These are phyloP conservation scores for Melikaiella ostensackeni DNA, from an alignment of 2,888 invertebrate genomes.

Conservation along the genomic window DNA sequence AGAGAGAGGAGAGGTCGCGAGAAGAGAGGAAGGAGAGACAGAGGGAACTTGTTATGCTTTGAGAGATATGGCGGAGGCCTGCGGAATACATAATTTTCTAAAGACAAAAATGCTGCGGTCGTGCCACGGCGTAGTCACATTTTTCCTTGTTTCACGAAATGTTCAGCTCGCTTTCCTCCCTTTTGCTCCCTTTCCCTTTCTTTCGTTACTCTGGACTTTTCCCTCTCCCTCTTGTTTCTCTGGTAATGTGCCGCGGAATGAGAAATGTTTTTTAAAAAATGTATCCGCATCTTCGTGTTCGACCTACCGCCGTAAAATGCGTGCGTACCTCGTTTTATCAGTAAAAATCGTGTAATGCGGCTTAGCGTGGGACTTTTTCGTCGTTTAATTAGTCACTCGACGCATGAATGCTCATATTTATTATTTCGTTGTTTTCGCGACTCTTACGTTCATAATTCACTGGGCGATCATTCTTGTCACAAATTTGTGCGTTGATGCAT, in stretches of 20 bases:
- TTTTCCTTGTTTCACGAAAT: conserved; percentile 77
- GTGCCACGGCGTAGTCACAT: conserved; percentile 74
- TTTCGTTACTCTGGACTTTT: conserved; percentile 53
- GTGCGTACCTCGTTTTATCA: conserved; percentile 43
- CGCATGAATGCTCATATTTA: conserved; percentile 3
- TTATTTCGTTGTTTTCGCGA: conserved; percentile 6
- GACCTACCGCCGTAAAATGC: conserved; percentile 55
- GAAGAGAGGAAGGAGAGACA: conserved; percentile 58
- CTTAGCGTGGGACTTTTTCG: conserved; percentile 52
- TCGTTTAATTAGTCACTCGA: conserved; percentile 53
- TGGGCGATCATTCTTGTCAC: not conserved
- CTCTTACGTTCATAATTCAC: conserved; percentile 23
- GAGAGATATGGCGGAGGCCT: conserved; percentile 76
- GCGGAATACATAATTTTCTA: conserved; percentile 78
- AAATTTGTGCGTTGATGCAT: not conserved
- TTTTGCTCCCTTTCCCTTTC: conserved; percentile 58
- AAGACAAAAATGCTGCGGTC: conserved; percentile 77
- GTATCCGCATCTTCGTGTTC: conserved; percentile 71
- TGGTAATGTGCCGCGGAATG: conserved; percentile 74
- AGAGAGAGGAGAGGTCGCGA: too few species aligned
- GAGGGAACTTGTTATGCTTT: conserved; percentile 77
- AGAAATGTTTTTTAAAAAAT: conserved; percentile 74
- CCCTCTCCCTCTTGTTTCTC: conserved; percentile 64
- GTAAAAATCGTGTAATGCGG: conserved; percentile 55
- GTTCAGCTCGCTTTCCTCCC: conserved; percentile 67